Evolutionary conservation across 2,797 vertebrate genomes (phyloP).

Genomic region (Graptemys geographica): DNA sequence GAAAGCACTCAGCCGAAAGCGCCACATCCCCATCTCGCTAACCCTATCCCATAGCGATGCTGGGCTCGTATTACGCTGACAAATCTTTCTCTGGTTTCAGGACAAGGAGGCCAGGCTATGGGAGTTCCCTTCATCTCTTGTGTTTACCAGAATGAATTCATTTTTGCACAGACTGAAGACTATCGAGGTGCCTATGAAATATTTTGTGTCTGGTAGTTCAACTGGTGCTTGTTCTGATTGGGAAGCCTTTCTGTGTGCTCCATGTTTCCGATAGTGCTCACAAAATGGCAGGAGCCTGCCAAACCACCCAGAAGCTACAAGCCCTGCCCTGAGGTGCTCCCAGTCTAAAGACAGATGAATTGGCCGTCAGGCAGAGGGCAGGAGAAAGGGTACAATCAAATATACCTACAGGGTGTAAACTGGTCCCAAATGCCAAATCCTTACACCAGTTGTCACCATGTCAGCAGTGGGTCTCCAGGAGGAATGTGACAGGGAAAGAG

Average conservation of each 20-base stretch:
- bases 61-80: fast-evolving
- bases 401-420: not conserved
- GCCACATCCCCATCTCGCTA: too few relatives aligned
- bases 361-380: not conserved
- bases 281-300: not conserved
- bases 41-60: too few relatives aligned
- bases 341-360: not conserved
- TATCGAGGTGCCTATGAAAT: conserved; percentile 75
- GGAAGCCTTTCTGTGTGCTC: not conserved
- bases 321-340: not conserved
- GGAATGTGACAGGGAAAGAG: not conserved
- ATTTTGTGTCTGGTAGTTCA: not conserved
- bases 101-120: conserved; percentile 66
- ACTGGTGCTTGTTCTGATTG: not conserved
- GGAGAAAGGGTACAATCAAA: not conserved
- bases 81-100: not conserved
- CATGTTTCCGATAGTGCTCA: not conserved
- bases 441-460: not conserved
- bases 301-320: not conserved
- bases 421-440: not conserved
- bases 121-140: conserved; percentile 79
- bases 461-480: not conserved
- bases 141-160: conserved; percentile 79
- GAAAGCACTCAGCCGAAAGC: not conserved
- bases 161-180: conserved; percentile 79